Conservation (phyloP, 1,140 invertebrate species). For the Paralvinella palmiformis region DNA sequence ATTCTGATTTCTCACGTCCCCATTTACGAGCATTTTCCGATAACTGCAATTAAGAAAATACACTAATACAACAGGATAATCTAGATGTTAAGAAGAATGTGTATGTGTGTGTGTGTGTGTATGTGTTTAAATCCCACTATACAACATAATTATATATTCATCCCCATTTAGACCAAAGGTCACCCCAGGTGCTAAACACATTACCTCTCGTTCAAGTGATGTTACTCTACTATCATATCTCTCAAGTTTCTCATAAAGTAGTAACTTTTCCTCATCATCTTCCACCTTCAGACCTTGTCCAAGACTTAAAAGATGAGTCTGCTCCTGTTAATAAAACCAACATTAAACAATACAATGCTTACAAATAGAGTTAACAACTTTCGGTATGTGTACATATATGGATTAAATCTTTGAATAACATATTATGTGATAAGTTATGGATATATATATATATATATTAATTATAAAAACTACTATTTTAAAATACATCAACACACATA, state of each 20-base stretch:
- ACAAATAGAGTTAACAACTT: background rate
- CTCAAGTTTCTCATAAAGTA: constrained; percentile 43
- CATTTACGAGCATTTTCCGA: constrained; percentile 40
- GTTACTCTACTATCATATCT: constrained; percentile 41
- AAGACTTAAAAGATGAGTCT: too few species aligned
- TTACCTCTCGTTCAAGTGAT: constrained; percentile 44
- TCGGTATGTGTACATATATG: background rate
- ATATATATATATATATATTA: background rate
- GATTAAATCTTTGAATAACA: background rate
- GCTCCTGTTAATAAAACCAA: background rate
- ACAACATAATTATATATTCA: background rate
- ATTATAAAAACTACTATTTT: too few species aligned
- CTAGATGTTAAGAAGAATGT: background rate
- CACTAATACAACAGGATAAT: background rate
- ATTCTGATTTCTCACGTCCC: constrained; percentile 40
- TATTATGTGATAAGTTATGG: background rate
- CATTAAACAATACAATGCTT: background rate
- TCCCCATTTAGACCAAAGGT: background rate
- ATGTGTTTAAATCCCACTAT: background rate
- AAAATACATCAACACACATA: too few species aligned
- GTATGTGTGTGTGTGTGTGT: background rate
- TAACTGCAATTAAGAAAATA: constrained; percentile 23
- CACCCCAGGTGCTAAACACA: background rate
- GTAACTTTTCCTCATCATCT: constrained; percentile 36
- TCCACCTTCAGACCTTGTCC: constrained; percentile 14